Conservation (phyloP, 2,888 invertebrate genomes). For the Eledone cirrhosa region DNA sequence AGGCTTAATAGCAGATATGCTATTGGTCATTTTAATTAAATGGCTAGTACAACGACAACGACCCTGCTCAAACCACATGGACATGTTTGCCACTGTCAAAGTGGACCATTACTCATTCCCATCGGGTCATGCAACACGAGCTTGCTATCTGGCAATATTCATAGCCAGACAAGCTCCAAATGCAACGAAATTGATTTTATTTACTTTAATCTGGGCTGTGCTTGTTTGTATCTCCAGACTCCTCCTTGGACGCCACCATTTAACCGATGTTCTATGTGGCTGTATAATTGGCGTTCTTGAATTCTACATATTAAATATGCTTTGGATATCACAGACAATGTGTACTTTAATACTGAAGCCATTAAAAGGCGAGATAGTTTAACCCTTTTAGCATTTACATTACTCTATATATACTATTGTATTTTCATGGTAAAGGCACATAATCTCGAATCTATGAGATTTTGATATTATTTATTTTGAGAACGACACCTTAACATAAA, state of each 20-base stretch:
- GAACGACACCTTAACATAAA: too few species aligned
- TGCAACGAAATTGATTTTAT: slow-evolving; percentile 46
- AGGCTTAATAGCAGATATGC: slow-evolving; percentile 84
- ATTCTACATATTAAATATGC: slow-evolving; percentile 43
- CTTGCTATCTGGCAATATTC: slow-evolving; percentile 79
- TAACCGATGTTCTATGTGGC: slow-evolving; percentile 85
- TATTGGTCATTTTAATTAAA: slow-evolving; percentile 81
- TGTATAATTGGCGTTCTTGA: slow-evolving; percentile 73
- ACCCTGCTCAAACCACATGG: slow-evolving; percentile 76
- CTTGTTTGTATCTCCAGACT: slow-evolving; percentile 82
- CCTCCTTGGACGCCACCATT: slow-evolving; percentile 84
- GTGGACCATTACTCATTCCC: slow-evolving; percentile 89
- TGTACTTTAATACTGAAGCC: slow-evolving; percentile 51
- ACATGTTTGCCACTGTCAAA: slow-evolving; percentile 76
- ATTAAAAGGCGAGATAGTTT: slow-evolving; percentile 51
- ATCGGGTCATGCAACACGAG: slow-evolving; percentile 91
- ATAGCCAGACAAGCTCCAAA: slow-evolving; percentile 70
- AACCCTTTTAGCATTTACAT: too few species aligned
- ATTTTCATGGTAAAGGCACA: too few species aligned
- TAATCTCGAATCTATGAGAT: too few species aligned
- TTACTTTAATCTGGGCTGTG: slow-evolving; percentile 79
- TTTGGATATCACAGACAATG: slow-evolving; percentile 46
- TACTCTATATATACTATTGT: too few species aligned
- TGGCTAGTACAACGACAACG: slow-evolving; percentile 80
- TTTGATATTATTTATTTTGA: too few species aligned